A percentile compares a stretch with the other conserved stretches of the same genome.
Conservation (phyloP, 1,140 invertebrate genomes). For the Lasioglossum baleicum region DNA sequence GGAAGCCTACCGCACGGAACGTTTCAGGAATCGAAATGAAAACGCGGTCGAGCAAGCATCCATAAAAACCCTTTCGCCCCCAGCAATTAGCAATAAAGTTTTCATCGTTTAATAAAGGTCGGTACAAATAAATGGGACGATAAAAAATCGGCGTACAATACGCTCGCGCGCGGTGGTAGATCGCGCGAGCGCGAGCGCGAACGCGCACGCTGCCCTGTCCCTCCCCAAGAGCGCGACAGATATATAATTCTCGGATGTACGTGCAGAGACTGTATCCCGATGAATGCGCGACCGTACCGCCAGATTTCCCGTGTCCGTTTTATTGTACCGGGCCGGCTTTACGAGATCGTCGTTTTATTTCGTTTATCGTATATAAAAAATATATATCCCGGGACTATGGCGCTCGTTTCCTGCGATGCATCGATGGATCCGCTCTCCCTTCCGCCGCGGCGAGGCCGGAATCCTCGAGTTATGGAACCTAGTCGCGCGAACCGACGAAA, state of each 20-base stretch:
- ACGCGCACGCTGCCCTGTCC: conserved; percentile 17
- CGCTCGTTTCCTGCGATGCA: conserved; percentile 3
- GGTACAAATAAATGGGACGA: conserved; percentile 75
- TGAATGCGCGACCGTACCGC: conserved; percentile 45
- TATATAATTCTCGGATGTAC: conserved; percentile 56
- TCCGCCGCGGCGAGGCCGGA: conserved; percentile 14
- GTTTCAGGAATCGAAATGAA: conserved; percentile 72
- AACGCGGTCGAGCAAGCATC: conserved; percentile 69
- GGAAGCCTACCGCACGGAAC: conserved; percentile 22
- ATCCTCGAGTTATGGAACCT: background rate
- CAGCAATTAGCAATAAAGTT: conserved; percentile 78
- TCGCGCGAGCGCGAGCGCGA: conserved; percentile 28
- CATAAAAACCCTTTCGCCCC: conserved; percentile 74
- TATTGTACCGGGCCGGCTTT: conserved; percentile 57
- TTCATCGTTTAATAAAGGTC: conserved; percentile 78
- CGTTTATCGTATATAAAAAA: conserved; percentile 61
- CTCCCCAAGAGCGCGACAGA: conserved; percentile 40
- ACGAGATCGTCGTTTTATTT: conserved; percentile 67
- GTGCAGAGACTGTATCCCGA: conserved; percentile 54
- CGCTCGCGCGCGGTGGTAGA: conserved; percentile 10
- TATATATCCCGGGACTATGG: background rate
- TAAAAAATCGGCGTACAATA: conserved; percentile 75
- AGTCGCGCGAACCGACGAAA: too few relatives aligned
- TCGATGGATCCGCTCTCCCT: conserved; percentile 25
- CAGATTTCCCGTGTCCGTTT: conserved; percentile 64